A percentile compares a stretch with the other conserved stretches of the same genome.
Evolutionary conservation across 2,888 invertebrate genomes (phyloP).

Genomic region (Entomobrya multifasciata): DNA sequence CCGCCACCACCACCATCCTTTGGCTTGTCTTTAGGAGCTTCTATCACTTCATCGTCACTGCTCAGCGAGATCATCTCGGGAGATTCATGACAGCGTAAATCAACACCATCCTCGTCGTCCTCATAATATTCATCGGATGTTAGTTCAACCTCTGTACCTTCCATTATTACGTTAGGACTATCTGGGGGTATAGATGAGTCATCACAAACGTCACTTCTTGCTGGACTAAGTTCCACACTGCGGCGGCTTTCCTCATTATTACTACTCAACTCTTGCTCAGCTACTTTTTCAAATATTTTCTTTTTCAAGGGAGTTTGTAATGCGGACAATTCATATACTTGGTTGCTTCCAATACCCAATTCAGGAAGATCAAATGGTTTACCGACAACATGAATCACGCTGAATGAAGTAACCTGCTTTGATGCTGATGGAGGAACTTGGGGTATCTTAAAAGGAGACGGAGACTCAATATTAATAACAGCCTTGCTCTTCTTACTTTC

Average conservation of each 20-base stretch:
- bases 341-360: background rate
- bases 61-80: constrained; percentile 24
- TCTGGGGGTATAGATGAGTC: constrained; percentile 4
- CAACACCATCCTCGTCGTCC: background rate
- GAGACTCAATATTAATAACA: no score
- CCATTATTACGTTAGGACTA: constrained; percentile 48
- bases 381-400: constrained; percentile 49
- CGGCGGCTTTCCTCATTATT: background rate
- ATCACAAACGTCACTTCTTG: constrained; percentile 1
- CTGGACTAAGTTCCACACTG: background rate
- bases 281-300: constrained; percentile 39
- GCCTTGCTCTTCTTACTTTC: no score
- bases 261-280: constrained; percentile 9
- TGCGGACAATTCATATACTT: constrained; percentile 37
- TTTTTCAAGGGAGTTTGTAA: constrained; percentile 62
- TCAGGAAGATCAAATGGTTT: constrained; percentile 52
- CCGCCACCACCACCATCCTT: constrained; percentile 67
- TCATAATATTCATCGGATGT: constrained; percentile 43
- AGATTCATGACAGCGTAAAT: constrained; percentile 18
- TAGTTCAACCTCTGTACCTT: constrained; percentile 50
- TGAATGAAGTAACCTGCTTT: background rate
- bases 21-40: constrained; percentile 42
- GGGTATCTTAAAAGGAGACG: background rate
- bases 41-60: constrained; percentile 34
- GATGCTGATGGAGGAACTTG: no score